Conservation (phyloP, 2,797 vertebrate species). For the Xyrichtys novacula region DNA sequence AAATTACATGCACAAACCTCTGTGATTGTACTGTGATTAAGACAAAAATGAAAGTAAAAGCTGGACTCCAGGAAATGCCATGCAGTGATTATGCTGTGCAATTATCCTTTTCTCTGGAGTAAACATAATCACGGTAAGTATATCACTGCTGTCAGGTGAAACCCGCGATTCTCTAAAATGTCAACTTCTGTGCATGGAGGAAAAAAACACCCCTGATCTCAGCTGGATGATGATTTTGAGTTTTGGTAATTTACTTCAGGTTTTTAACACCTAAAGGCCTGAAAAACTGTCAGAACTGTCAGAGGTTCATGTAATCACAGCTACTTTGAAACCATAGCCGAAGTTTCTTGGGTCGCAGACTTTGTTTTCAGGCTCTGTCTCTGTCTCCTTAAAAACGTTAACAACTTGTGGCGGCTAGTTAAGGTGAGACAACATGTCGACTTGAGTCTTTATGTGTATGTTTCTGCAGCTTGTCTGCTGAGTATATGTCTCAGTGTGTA, state of each 20-base stretch:
- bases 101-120: slow-evolving; percentile 36
- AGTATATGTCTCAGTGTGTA: slow-evolving; percentile 65
- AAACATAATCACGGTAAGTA: slow-evolving; percentile 57
- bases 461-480: slow-evolving; percentile 47
- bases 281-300: not conserved
- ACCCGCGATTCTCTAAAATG: slow-evolving; percentile 23
- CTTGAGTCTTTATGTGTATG: slow-evolving; percentile 43
- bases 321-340: slow-evolving; percentile 13
- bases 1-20: slow-evolving; percentile 37
- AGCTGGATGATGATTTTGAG: slow-evolving; percentile 12
- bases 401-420: slow-evolving; percentile 57
- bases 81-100: slow-evolving; percentile 44
- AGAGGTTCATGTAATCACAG: not conserved
- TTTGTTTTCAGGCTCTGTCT: not conserved
- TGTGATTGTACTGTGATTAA: slow-evolving; percentile 49
- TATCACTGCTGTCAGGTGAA: slow-evolving; percentile 40
- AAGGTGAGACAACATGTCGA: slow-evolving; percentile 63
- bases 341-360: not conserved
- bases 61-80: slow-evolving; percentile 41
- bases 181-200: slow-evolving; percentile 8
- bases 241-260: slow-evolving; percentile 4
- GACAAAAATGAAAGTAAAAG: slow-evolving; percentile 34
- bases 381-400: slow-evolving; percentile 30
- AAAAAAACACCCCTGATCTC: slow-evolving; percentile 10
- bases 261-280: not conserved